A percentile compares a stretch with the other conserved stretches of the same genome.
Evolutionary conservation across 1,140 invertebrate genomes (phyloP).

Genomic region (Drosophila watanabei): DNA sequence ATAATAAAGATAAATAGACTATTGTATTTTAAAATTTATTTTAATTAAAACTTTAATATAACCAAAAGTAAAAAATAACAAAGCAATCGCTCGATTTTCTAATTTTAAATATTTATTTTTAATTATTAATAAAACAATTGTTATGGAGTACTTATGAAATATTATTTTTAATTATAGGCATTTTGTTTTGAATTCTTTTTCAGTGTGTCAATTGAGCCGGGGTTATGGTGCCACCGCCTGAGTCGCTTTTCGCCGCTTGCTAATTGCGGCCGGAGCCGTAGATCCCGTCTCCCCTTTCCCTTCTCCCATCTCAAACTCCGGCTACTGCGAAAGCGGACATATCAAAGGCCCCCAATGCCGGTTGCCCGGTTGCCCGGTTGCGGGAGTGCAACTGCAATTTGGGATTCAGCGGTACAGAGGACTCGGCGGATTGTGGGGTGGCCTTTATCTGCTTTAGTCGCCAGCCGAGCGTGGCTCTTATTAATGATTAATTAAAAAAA

Average conservation of each 20-base stretch:
- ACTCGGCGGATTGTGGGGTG: conserved; percentile 8
- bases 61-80: too few species aligned
- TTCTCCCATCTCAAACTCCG: background rate
- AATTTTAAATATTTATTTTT: too few species aligned
- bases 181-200: background rate
- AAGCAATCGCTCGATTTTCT: too few species aligned
- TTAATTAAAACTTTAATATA: too few species aligned
- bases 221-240: conserved; percentile 10
- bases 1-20: too few species aligned
- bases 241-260: conserved; percentile 33
- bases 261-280: conserved; percentile 65
- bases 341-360: conserved; percentile 57
- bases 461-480: conserved; percentile 73
- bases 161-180: background rate
- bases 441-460: conserved; percentile 53
- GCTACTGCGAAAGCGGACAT: conserved; percentile 46
- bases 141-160: too few species aligned
- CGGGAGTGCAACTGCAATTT: conserved; percentile 55
- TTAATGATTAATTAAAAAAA: conserved; percentile 83
- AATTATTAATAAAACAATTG: too few species aligned
- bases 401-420: conserved; percentile 53
- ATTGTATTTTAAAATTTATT: too few species aligned
- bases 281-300: background rate
- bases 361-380: background rate
- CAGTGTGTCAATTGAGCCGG: conserved; percentile 14